Evolutionary conservation across 2,888 invertebrate genomes (phyloP), one percentile per base, ranked within the genome.

Genomic region (Lasioglossum villosulum): DNA sequence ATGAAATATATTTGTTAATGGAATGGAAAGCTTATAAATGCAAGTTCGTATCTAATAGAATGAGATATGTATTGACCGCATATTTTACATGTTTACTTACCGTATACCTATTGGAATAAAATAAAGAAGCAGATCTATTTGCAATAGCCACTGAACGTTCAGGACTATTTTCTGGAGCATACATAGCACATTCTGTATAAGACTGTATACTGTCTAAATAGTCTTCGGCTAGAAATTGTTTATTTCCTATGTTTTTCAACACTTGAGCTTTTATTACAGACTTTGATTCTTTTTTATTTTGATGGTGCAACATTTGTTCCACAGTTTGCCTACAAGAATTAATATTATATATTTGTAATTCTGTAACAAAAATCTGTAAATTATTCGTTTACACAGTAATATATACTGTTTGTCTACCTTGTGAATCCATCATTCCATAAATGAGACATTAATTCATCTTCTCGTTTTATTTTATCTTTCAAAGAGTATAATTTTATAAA

Each of bases 61-160:
- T 23, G 39, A 1, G 76, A 75, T 30, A 27, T 75, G 42, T 14
- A 56, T 78, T 70, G 80, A 73, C 59, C 66, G 30, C 66, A 75
- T 75, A 72, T 72, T 66, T n/a, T 16, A 39, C 48, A 10, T 34
- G 72, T 10, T 63, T 66, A 87, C 91, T 91, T 94, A 97, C 97
- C 95, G 96, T 93, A 94, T 96, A 97, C 91, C 96, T 95, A 81
- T 96, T 95, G 93, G 97, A 93, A 89, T 96, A 96, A 91, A 96
- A 95, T 71, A 97, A 95, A 14, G 96, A 96, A 30, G 97, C 97
- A 19, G 97, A 97, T 93, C 97, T 96, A 91, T 97, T 97, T 0
- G 97, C 97, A 78, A 97, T 94, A 0, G 97, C 97, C 74, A 97
- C 93, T 0, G 96, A 95, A 89, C 96, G 96, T 94, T 96, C 96